phyloP scores from a whole-genome alignment of 2,888 invertebrate species.

The Clunio marinus region DNA sequence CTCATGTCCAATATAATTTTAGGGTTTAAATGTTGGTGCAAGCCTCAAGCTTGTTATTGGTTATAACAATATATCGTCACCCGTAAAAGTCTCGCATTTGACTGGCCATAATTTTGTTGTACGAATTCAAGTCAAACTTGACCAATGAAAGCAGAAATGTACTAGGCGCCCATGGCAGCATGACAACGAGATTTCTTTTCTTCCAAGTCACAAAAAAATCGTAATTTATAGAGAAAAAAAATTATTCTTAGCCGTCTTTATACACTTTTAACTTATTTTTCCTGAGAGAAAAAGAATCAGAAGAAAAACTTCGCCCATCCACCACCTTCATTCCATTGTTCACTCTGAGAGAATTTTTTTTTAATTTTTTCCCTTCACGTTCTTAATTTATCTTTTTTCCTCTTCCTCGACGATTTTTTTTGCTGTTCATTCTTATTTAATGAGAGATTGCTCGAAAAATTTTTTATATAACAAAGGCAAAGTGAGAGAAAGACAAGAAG shows the following conservation, averaged over 20 bases:
- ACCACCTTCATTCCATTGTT: background rate
- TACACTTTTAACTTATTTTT: constrained; percentile 24
- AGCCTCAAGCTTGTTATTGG: constrained; percentile 27
- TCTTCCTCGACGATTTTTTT: no score
- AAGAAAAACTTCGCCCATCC: background rate
- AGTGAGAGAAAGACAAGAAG: background rate
- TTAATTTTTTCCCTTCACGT: background rate
- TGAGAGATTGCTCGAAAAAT: constrained; percentile 22
- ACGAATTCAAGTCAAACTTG: constrained; percentile 33
- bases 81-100: constrained; percentile 25
- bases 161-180: constrained; percentile 17
- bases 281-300: constrained; percentile 4
- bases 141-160: constrained; percentile 33
- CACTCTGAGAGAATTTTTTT: background rate
- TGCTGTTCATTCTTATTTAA: constrained; percentile 21
- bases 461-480: background rate
- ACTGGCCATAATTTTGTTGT: constrained; percentile 19
- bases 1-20: constrained; percentile 10
- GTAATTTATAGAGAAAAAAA: constrained; percentile 34
- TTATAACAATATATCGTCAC: background rate
- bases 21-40: constrained; percentile 11
- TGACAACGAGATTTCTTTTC: background rate
- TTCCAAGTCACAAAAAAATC: constrained; percentile 24
- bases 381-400: background rate
- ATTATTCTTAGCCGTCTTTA: constrained; percentile 19